Base-by-base conservation (phyloP, 2,888 invertebrate species). In the Callimorpha dominula region DNA sequence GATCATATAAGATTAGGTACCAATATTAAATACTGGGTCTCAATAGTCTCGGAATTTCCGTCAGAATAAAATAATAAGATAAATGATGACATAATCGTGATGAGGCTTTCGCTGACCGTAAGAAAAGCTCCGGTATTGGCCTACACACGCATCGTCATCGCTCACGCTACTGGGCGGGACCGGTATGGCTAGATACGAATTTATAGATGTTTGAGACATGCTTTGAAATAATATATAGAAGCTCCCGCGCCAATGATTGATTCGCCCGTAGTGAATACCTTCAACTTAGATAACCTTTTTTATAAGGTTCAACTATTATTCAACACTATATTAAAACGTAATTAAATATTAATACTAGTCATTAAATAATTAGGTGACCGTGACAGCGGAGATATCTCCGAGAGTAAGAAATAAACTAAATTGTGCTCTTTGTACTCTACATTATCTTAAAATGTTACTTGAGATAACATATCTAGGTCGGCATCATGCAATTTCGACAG, bases 221-320 rank as follows among this genome's bases (percentile, higher is more conserved):
- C 89, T 91, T 89, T 90, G 91, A 93, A 93, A 92, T 92, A 94
- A 94, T 93, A 91, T 90, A 90, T 89, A 90, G 88, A 89, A 89
- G 88, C 84, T 82, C 84, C 84, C 85, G 81, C 84, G 88, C 84
- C 86, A 85, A 90, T 93, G 94, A 93, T 94, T 94, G 93, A 94
- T 94, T 91, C 91, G 86, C 84, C 83, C 77, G 84, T 88, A 85
- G 86, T 85, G 83, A 89, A 90, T 89, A 87, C 89, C 89, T 89
- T 46, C 4, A 65, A 50, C 31, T 31, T 4, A 17, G 4, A 17
- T 17, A 40, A 15, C 40, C 50, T 5, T 17, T 20, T 65, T 65
- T 40, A 65, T n/a, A 17, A 65, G 9, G 15, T 40, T 40, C 4
- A 40, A 17, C 49, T 1, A 65, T 17, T 50, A 40, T 31, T 65